phyloP scores from a whole-genome alignment of 1,140 invertebrate genomes.

The Tetramorium simillimum region DNA sequence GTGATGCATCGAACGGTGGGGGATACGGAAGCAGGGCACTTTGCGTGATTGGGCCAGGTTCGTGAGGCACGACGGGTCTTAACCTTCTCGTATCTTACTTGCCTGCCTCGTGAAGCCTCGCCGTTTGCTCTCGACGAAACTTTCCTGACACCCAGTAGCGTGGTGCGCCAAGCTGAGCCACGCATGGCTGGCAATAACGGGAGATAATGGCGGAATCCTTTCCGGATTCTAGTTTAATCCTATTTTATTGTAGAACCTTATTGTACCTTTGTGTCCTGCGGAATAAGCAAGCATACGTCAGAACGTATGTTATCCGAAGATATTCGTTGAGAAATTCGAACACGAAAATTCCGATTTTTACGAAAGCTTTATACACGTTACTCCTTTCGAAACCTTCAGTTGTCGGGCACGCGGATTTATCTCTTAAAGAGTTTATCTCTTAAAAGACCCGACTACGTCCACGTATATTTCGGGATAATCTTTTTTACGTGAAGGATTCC shows the following conservation, averaged over 20 bases:
- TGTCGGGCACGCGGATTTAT: too few relatives aligned
- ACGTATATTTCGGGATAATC: background rate
- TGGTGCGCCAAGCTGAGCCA: constrained; percentile 26
- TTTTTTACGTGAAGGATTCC: background rate
- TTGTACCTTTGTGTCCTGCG: constrained; percentile 32
- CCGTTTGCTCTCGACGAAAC: constrained; percentile 31
- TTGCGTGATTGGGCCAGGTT: constrained; percentile 78
- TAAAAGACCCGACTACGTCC: background rate
- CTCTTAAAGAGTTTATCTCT: background rate
- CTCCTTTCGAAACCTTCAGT: constrained; percentile 3
- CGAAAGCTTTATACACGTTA: background rate
- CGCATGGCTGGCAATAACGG: constrained; percentile 55
- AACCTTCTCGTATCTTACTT: constrained; percentile 56
- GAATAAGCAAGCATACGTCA: constrained; percentile 34
- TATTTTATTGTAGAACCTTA: constrained; percentile 40
- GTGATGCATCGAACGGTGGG: constrained; percentile 29
- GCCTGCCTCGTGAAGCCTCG: background rate
- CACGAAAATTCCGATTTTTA: constrained; percentile 36
- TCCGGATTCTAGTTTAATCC: constrained; percentile 57
- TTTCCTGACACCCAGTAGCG: constrained; percentile 29
- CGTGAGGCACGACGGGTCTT: constrained; percentile 71
- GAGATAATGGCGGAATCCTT: constrained; percentile 59
- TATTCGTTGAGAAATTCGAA: background rate
- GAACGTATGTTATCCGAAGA: constrained; percentile 5
- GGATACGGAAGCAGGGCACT: constrained; percentile 76